phyloP scores from a whole-genome alignment of 2,888 invertebrate genomes.

The Hirtodrosophila cameraria region DNA sequence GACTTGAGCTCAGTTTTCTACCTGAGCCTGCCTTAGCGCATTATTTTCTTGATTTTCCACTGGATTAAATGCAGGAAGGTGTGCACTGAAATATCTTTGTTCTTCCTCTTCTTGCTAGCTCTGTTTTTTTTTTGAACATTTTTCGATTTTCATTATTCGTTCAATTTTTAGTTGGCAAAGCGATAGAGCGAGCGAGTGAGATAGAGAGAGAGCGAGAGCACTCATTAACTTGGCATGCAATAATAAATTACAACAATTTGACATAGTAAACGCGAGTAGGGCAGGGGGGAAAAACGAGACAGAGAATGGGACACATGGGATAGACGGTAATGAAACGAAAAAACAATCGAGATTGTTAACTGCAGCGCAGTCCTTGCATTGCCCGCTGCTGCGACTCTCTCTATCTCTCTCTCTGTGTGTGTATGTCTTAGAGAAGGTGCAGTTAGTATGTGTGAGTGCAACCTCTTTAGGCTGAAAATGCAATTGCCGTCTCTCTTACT shows the following conservation, averaged over 20 bases:
- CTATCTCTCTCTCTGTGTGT: slow-evolving; percentile 3
- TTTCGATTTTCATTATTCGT: slow-evolving; percentile 43
- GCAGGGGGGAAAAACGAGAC: slow-evolving; percentile 8
- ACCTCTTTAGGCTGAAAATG: slow-evolving; percentile 41
- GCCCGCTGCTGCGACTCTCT: too few relatives aligned
- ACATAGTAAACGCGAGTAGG: slow-evolving; percentile 42
- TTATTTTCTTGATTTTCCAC: slow-evolving; percentile 73
- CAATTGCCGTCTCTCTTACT: slow-evolving; percentile 14
- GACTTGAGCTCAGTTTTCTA: slow-evolving; percentile 43
- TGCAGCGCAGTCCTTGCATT: slow-evolving; percentile 28
- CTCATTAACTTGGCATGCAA: slow-evolving; percentile 78
- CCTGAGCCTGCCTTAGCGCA: slow-evolving; percentile 53
- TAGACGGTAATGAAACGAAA: slow-evolving; percentile 20
- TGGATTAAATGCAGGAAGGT: slow-evolving; percentile 69
- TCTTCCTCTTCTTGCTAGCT: slow-evolving; percentile 10
- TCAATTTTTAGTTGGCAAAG: slow-evolving; percentile 17
- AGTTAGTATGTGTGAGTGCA: slow-evolving; percentile 19
- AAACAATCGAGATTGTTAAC: neutral
- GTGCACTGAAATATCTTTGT: slow-evolving; percentile 58
- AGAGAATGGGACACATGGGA: slow-evolving; percentile 12
- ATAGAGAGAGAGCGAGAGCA: neutral
- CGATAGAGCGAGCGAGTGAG: neutral
- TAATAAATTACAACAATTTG: slow-evolving; percentile 76
- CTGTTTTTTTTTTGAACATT: slow-evolving; percentile 30
- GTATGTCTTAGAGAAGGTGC: neutral